Conservation (phyloP, 1,140 invertebrate species). For the Amphibalanus amphitrite region DNA sequence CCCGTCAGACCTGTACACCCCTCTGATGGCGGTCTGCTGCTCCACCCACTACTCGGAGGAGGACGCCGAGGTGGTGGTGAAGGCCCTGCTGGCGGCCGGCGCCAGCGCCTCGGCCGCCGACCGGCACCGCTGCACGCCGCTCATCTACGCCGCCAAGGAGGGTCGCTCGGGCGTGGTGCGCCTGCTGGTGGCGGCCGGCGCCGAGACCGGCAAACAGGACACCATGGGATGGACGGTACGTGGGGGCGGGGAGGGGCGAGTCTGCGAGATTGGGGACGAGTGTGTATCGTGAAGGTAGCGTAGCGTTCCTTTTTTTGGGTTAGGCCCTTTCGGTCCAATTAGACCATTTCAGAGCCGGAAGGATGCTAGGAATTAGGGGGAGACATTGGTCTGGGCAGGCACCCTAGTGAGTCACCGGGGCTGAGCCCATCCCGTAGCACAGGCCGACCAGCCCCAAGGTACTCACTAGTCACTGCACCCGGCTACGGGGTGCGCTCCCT, state of each 20-base stretch:
- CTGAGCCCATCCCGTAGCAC: too few relatives aligned
- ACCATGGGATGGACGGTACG: constrained; percentile 20
- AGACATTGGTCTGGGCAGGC: too few relatives aligned
- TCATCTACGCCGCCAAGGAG: constrained; percentile 46
- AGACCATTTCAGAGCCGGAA: too few relatives aligned
- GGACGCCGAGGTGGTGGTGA: constrained; percentile 27
- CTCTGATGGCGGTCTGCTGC: constrained; percentile 35
- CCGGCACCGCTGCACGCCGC: constrained; percentile 35
- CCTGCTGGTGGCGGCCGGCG: constrained; percentile 34
- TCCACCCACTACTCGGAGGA: constrained; percentile 23
- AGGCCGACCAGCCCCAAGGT: too few relatives aligned
- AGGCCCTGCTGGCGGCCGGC: constrained; percentile 26
- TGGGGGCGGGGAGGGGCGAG: too few relatives aligned
- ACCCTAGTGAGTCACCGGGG: too few relatives aligned
- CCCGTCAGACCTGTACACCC: constrained; percentile 29
- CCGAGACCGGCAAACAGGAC: constrained; percentile 36
- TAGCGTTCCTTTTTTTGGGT: not conserved
- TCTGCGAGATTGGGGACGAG: not conserved
- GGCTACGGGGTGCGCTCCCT: too few relatives aligned
- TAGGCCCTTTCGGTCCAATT: too few relatives aligned
- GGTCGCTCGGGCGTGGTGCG: constrained; percentile 36
- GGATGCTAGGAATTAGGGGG: too few relatives aligned
- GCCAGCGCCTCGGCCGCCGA: constrained; percentile 30
- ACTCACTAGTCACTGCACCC: too few relatives aligned
- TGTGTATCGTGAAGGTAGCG: not conserved